Percentiles rank a stretch among this genome's conserved stretches.
phyloP scores from a whole-genome alignment of 2,888 invertebrate genomes.

The Chamaedrilus cognettii region DNA sequence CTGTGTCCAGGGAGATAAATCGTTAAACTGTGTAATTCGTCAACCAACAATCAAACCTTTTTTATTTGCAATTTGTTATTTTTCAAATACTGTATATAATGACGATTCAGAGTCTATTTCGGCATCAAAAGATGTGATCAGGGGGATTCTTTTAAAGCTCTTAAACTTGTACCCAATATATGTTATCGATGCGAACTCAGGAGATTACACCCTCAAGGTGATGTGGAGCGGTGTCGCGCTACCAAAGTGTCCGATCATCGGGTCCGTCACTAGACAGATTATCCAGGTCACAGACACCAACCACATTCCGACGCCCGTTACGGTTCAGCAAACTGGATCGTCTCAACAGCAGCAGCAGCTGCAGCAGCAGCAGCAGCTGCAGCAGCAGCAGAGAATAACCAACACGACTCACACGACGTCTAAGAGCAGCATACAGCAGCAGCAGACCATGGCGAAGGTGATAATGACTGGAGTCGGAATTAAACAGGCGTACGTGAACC shows the following conservation, averaged over 20 bases:
- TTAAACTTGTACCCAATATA: too few species aligned
- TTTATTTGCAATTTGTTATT: too few species aligned
- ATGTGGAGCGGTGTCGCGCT: constrained; percentile 77
- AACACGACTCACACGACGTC: constrained; percentile 6
- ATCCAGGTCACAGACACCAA: neutral
- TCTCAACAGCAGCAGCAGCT: neutral
- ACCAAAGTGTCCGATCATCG: constrained; percentile 71
- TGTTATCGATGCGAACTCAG: too few species aligned
- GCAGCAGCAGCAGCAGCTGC: neutral
- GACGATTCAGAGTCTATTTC: too few species aligned
- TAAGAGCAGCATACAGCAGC: neutral
- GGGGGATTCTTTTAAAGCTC: too few species aligned
- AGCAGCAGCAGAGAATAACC: constrained; percentile 1
- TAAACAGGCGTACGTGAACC: constrained; percentile 86
- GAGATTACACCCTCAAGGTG: constrained; percentile 76
- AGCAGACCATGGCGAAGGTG: constrained; percentile 40
- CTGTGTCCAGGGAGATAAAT: too few species aligned
- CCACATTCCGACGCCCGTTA: neutral
- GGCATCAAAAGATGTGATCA: too few species aligned
- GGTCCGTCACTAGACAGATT: constrained; percentile 3
- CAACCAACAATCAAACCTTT: too few species aligned
- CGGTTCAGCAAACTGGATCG: neutral
- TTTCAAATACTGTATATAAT: too few species aligned
- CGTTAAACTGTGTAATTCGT: too few species aligned
- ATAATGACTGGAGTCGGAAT: constrained; percentile 84